These are phyloP conservation scores for Oreocharis arfaki DNA, from an alignment of 2,113 vertebrate species.

Conservation along the genomic window DNA sequence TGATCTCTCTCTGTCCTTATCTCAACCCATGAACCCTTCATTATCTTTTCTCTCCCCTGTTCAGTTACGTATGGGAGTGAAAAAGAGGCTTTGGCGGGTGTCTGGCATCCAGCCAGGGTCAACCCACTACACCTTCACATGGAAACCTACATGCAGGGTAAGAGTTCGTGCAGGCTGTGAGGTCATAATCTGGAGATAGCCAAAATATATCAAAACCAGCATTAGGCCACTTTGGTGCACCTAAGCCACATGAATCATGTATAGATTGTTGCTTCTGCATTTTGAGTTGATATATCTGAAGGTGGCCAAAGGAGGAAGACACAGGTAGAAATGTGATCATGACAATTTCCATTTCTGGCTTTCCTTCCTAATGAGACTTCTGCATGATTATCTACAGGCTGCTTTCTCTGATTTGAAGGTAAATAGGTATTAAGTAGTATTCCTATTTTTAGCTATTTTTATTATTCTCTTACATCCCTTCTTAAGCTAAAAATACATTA, in stretches of 20 bases:
- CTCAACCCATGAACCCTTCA: neutral
- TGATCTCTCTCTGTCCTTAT: neutral
- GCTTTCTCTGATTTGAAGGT: neutral
- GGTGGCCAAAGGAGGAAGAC: neutral
- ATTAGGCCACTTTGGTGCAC: neutral
- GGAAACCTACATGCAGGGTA: neutral
- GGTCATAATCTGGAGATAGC: neutral
- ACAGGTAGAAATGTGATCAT: neutral
- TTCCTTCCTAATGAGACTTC: neutral
- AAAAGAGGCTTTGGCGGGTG: neutral
- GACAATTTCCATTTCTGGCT: neutral
- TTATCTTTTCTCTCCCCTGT: neutral
- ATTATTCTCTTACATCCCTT: neutral
- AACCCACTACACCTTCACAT: neutral
- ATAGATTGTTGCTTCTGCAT: neutral
- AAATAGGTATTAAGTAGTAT: neutral
- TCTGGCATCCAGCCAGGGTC: neutral
- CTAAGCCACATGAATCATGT: neutral
- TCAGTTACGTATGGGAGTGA: neutral
- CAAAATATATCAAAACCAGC: neutral
- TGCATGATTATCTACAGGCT: neutral
- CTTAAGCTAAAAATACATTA: neutral
- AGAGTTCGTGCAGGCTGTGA: neutral
- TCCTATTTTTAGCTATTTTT: neutral
- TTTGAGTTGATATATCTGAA: neutral